Base-by-base conservation (phyloP, 2,888 invertebrate species). In the Perizoma affinitatum region DNA sequence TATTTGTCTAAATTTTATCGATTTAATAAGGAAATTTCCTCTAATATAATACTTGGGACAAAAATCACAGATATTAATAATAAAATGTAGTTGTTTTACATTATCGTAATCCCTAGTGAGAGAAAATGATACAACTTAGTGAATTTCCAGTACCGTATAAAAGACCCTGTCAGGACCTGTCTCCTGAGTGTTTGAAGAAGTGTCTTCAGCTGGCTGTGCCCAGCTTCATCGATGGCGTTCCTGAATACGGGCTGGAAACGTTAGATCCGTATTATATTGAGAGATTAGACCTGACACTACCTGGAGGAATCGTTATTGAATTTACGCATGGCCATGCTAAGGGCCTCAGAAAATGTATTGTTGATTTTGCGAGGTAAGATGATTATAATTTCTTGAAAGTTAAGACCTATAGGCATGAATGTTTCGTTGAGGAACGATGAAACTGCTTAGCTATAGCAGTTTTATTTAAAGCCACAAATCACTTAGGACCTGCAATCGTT, bases 201-300 rank as follows among this genome's bases (percentile, higher is more conserved):
- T 68, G 78, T 0, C 9, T 85, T 0, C 82, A 85, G 67, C 61
- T 65, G 0, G 74, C 76, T 0, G 43, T 82, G 10, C 80, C 80
- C 2, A 68, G 58, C 11, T 78, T 87, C 50, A 67, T 79, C 5
- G 68, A 68, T 7, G 87, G 86, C 0, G 54, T 76, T 5, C 79
- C 82, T 6, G 80, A 82, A 45, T 58, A 80, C 3, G 83, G 79
- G 0, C 65, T 85, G 7, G 70, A 76, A 33, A 47, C 71, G 8
- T 58, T 85, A 8, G 87, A 88, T 59, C 86, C 88, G 0, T 82
- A 84, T 41, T 11, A 57, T 9, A 69, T 87, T 6, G 70, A 82
- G 5, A 69, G 78, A 33, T 48, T 87, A 8, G 68, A 79, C 40
- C 56, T 87, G 7, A 67, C 67, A 4, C 62, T 88, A 33, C 75